These are phyloP conservation scores for Aplocera efformata DNA, from an alignment of 2,888 invertebrate species.

Conservation along the genomic window DNA sequence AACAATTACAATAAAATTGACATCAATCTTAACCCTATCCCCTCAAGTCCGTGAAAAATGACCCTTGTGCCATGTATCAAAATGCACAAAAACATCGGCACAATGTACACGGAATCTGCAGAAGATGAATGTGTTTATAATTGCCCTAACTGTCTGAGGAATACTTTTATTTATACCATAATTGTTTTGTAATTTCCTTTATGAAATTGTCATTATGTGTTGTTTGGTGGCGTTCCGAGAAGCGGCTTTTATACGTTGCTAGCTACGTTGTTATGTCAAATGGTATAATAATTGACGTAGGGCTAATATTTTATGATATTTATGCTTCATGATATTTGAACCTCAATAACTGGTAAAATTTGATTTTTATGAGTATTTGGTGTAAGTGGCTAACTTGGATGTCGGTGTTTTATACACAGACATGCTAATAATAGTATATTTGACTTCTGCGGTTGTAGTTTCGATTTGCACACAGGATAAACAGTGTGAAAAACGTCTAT, in stretches of 20 bases:
- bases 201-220: constrained; percentile 24
- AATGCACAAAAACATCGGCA: neutral
- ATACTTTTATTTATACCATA: constrained; percentile 1
- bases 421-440: no score
- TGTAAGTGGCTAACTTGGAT: no score
- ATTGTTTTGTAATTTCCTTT: constrained; percentile 25
- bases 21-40: constrained; percentile 25
- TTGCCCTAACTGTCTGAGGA: constrained; percentile 17
- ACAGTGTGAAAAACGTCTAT: no score
- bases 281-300: neutral
- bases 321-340: no score
- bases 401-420: no score
- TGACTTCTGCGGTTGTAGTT: no score
- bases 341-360: no score
- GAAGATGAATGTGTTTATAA: constrained; percentile 27
- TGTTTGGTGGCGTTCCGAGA: neutral
- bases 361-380: no score
- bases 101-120: constrained; percentile 3
- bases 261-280: constrained; percentile 2
- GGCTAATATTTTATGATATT: no score
- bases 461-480: no score
- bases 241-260: neutral
- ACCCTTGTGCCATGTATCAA: constrained; percentile 2
- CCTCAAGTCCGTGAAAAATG: constrained; percentile 8
- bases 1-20: constrained; percentile 24